phyloP scores from a whole-genome alignment of 1,140 invertebrate genomes.

The Leptinotarsa undecemlineata region DNA sequence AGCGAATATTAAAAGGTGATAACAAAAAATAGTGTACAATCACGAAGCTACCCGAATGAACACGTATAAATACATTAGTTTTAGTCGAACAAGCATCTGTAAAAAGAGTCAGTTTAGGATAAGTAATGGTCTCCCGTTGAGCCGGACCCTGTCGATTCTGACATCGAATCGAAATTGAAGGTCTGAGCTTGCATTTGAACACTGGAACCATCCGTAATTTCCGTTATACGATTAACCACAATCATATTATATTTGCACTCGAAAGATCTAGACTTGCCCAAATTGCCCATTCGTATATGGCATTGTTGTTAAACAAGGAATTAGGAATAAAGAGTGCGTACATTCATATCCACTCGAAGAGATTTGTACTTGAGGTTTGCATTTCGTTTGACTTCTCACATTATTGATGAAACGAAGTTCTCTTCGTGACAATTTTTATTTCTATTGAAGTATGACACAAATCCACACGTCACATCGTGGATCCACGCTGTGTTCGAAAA shows the following conservation, averaged over 20 bases:
- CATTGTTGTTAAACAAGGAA: conserved; percentile 53
- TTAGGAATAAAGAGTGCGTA: conserved; percentile 40
- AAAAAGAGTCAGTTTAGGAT: conserved; percentile 55
- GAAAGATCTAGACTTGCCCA: conserved; percentile 34
- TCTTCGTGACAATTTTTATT: too few species aligned
- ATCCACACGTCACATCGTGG: too few species aligned
- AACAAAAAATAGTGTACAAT: conserved; percentile 34
- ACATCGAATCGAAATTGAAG: conserved; percentile 38
- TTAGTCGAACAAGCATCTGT: conserved; percentile 47
- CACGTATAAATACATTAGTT: conserved; percentile 50
- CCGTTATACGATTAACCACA: conserved; percentile 55
- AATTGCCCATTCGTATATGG: conserved; percentile 33
- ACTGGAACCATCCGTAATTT: conserved; percentile 52
- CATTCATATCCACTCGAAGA: conserved; percentile 15
- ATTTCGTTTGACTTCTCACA: too few species aligned
- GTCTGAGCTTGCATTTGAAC: conserved; percentile 36
- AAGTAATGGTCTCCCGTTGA: conserved; percentile 53
- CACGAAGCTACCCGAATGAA: conserved; percentile 31
- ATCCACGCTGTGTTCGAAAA: too few species aligned
- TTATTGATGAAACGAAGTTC: too few species aligned
- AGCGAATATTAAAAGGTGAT: conserved; percentile 36
- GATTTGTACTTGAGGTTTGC: conserved; percentile 9
- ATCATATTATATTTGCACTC: conserved; percentile 52
- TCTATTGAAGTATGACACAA: too few species aligned
- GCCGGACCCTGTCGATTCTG: conserved; percentile 43